Base-by-base conservation (phyloP, 2,888 invertebrate species). In the Tupiocoris notatus region DNA sequence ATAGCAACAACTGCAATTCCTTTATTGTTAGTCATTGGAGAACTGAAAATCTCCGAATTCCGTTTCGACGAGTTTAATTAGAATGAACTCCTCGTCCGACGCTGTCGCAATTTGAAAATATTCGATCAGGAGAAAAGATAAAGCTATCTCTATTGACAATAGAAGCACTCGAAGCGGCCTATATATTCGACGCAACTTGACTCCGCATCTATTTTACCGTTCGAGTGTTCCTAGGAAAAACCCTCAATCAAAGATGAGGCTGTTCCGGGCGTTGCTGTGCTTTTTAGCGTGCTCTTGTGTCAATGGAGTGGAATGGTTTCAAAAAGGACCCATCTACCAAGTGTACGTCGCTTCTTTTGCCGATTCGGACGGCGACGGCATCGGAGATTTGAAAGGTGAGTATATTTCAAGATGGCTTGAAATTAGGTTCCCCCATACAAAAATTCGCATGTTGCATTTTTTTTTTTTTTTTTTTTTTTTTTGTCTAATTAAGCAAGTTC, bases 341-440 rank as follows among this genome's bases (percentile, higher is more conserved):
- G 90, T 95, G 77, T 93, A 93, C 83, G 92, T 94, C 0, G 86
- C 92, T 74, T 93, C 95, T 0, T 96, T 93, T 84, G 89, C 89
- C 83, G 96, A 97, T 83, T 89, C 89, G n/a, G 86, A 93, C 83
- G 91, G 89, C 0, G 92, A 95, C 83, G 96, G 95, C 18, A 86
- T 91, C 22, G 96, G 96, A 0, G 96, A 96, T 84, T 84, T 96
- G 12, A 87, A 88, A 83, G 95, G 95, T 88, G 54, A 66, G 66
- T 58, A 18, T n/a, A n/a, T n/a, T n/a, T n/a, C n/a, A n/a, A n/a
- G n/a, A n/a, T n/a, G n/a, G n/a, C n/a, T n/a, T n/a, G n/a, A n/a
- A n/a, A n/a, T n/a, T n/a, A n/a, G n/a, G n/a, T n/a, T n/a, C n/a
- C n/a, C n/a, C n/a, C n/a, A n/a, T n/a, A n/a, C n/a, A n/a, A n/a